Base-by-base conservation (phyloP, 2,797 vertebrate genomes). In the Margarornis squamiger region DNA sequence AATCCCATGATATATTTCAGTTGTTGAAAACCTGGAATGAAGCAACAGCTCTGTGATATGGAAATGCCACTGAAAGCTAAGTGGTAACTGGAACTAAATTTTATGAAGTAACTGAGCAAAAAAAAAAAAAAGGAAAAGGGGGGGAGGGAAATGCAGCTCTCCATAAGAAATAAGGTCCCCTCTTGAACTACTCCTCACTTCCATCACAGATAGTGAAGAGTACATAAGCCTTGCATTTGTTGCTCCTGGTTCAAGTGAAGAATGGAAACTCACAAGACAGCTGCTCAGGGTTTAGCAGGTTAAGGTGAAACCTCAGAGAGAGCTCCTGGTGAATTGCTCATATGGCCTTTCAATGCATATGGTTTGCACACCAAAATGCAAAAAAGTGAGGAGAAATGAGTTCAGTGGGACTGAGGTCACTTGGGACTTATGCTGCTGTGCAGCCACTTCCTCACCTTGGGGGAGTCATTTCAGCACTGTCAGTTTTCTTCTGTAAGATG, bases 21-120 rank as follows among this genome's bases (percentile, higher is more conserved):
- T 92, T 88, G 94, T 58, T 96, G 93, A 95, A 97, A 97, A 95
- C 76, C 71, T 86, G 91, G 92, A 96, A 93, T 78, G 88, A 93
- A 96, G 73, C 76, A 97, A 84, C 57, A 76, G 80, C 43, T 54
- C 63, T 70, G 58, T 62, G 83, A 96, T 94, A 92, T 24, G 75
- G 68, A 93, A 95, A 86, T 83, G 81, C 75, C 90, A 92, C 83
- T 41, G 49, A 86, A 84, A 88, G 65, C 74, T 82, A 91, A 82
- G 80, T 39, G 65, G 86, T 85, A 95, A 91, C 52, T 94, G 54
- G 54, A 94, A 82, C 67, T 46, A 57, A 77, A 92, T 89, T 76
- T 92, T 93, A 82, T 90, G 29, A 93, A 84, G 88, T 76, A 88
- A 90, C 55, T 59, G 55, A 76, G 45, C 2, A 38, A 78, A 81